phyloP scores from a whole-genome alignment of 2,113 vertebrate species.

The Alces alces region DNA sequence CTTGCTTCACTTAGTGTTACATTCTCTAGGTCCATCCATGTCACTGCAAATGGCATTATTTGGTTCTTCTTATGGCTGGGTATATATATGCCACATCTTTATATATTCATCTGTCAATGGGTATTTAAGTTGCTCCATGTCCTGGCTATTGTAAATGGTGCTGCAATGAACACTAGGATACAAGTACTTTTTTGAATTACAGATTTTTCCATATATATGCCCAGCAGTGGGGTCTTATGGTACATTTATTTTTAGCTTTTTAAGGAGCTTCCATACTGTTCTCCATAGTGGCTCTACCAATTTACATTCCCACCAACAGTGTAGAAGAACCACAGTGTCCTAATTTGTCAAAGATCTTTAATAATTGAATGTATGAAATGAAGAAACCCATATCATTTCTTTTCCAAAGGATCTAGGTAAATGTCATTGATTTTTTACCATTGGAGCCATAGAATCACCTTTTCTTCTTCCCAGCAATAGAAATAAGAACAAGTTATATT shows the following conservation, averaged over 20 bases:
- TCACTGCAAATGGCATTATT: not conserved
- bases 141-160: not conserved
- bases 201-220: not conserved
- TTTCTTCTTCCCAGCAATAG: not conserved
- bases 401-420: not conserved
- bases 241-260: not conserved
- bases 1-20: not conserved
- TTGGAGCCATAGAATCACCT: not conserved
- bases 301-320: not conserved
- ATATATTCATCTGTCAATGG: not conserved
- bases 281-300: not conserved
- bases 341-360: not conserved
- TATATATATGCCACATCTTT: not conserved
- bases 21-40: not conserved
- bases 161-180: not conserved
- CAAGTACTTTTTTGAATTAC: not conserved
- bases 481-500: not conserved
- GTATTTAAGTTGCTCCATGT: not conserved
- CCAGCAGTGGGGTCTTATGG: not conserved
- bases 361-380: not conserved
- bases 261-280: not conserved
- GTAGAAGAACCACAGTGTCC: not conserved
- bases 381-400: not conserved
- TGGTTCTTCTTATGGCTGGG: not conserved
- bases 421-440: not conserved